These are phyloP conservation scores for Cephalotes varians DNA, from an alignment of 2,888 invertebrate genomes.

Conservation along the genomic window DNA sequence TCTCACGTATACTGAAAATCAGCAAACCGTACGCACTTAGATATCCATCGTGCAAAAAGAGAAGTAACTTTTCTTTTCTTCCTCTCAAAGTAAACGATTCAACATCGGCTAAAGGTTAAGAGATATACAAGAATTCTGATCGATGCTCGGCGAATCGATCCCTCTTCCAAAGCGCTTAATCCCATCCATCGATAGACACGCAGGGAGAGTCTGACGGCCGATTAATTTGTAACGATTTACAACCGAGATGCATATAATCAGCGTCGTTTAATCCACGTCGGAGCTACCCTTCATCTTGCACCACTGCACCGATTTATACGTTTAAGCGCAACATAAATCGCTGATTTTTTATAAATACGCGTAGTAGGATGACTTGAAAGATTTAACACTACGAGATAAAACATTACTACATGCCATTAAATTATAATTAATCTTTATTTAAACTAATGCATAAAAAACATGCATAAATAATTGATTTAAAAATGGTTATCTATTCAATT, in stretches of 20 bases:
- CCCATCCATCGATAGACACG: constrained; percentile 60
- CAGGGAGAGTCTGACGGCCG: constrained; percentile 44
- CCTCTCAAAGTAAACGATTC: constrained; percentile 32
- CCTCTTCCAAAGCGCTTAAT: constrained; percentile 68
- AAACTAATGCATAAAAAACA: not conserved
- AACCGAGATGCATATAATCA: constrained; percentile 69
- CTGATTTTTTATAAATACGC: not conserved
- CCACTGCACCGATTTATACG: constrained; percentile 16
- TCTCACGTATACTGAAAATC: constrained; percentile 37
- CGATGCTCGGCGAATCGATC: constrained; percentile 65
- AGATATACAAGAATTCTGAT: constrained; percentile 66
- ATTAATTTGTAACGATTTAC: constrained; percentile 74
- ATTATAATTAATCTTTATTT: not conserved
- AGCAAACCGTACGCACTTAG: constrained; percentile 20
- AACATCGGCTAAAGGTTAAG: constrained; percentile 39
- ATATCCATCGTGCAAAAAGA: constrained; percentile 25
- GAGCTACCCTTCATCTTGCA: constrained; percentile 57
- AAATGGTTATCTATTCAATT: not conserved
- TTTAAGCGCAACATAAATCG: constrained; percentile 17
- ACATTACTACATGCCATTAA: not conserved
- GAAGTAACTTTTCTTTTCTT: constrained; percentile 1
- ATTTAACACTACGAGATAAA: not conserved
- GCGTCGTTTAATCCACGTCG: constrained; percentile 71
- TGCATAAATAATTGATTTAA: not conserved
- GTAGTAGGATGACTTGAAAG: not conserved